Conservation (phyloP, 2,113 vertebrate species). For the Entelurus aequoreus region DNA sequence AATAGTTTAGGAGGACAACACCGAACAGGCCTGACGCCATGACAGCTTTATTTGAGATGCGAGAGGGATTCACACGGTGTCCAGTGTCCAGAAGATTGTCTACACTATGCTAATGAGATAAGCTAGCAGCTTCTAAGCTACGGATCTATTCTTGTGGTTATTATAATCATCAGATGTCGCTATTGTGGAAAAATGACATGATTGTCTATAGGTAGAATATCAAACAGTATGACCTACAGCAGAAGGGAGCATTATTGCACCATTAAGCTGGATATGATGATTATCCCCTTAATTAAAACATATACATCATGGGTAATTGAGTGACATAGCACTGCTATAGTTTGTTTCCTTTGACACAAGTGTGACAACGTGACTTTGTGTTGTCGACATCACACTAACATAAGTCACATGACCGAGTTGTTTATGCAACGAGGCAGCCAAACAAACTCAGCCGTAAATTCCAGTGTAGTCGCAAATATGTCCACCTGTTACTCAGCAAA, state of each 20-base stretch:
- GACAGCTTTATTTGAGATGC: background rate
- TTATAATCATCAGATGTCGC: too few relatives aligned
- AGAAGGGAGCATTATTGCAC: too few relatives aligned
- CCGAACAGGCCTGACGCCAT: slow-evolving; percentile 45
- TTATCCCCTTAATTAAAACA: too few relatives aligned
- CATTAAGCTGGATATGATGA: too few relatives aligned
- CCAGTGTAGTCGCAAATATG: slow-evolving; percentile 38
- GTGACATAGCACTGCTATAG: too few relatives aligned
- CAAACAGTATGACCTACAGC: too few relatives aligned
- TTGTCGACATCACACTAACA: background rate
- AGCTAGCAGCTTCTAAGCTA: too few relatives aligned
- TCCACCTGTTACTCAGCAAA: slow-evolving; percentile 68
- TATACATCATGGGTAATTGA: too few relatives aligned
- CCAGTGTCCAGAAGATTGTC: slow-evolving; percentile 3
- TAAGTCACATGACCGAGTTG: slow-evolving; percentile 31
- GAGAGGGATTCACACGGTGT: background rate
- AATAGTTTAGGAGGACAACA: slow-evolving; percentile 25
- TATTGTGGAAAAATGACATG: too few relatives aligned
- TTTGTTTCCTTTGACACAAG: background rate
- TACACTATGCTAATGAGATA: background rate
- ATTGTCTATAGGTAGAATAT: too few relatives aligned
- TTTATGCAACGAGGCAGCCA: slow-evolving; percentile 60
- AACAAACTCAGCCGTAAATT: background rate
- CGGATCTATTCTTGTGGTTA: too few relatives aligned
- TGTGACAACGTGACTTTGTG: background rate